Conservation (phyloP, 1,140 invertebrate genomes). For the Megathymus violae region DNA sequence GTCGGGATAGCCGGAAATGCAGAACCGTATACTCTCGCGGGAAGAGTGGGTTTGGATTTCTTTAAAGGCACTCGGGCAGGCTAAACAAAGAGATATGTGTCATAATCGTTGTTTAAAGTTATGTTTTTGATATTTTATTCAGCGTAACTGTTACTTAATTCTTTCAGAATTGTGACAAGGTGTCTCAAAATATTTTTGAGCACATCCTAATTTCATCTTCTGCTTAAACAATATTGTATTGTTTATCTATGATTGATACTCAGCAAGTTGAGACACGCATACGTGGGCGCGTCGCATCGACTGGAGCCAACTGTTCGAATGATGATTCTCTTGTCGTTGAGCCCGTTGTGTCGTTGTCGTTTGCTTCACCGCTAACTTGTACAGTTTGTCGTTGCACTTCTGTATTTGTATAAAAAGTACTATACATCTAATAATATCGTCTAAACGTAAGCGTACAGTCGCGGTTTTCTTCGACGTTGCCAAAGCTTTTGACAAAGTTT, state of each 20-base stretch:
- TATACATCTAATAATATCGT: no score
- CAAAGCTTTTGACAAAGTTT: no score
- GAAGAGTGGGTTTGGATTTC: no score
- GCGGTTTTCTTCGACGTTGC: no score
- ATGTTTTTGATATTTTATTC: neutral
- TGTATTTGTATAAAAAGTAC: no score
- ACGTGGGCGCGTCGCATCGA: conserved; percentile 25
- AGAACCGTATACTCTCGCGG: no score
- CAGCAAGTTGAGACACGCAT: conserved; percentile 21
- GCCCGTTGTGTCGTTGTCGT: conserved; percentile 37
- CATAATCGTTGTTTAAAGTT: no score
- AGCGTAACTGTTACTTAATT: neutral
- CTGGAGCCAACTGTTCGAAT: conserved; percentile 45
- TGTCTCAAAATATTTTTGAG: neutral
- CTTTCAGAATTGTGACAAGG: no score
- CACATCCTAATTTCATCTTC: conserved; percentile 14
- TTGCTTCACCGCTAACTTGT: neutral
- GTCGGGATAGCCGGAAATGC: no score
- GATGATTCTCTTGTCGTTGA: conserved; percentile 42
- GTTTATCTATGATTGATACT: conserved; percentile 25
- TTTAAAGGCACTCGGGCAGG: no score
- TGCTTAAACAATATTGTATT: neutral
- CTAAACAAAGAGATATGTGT: no score
- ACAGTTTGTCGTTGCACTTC: neutral
- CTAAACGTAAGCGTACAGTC: no score